phyloP scores from a whole-genome alignment of 2,888 invertebrate genomes.

The Lithophane leautieri region DNA sequence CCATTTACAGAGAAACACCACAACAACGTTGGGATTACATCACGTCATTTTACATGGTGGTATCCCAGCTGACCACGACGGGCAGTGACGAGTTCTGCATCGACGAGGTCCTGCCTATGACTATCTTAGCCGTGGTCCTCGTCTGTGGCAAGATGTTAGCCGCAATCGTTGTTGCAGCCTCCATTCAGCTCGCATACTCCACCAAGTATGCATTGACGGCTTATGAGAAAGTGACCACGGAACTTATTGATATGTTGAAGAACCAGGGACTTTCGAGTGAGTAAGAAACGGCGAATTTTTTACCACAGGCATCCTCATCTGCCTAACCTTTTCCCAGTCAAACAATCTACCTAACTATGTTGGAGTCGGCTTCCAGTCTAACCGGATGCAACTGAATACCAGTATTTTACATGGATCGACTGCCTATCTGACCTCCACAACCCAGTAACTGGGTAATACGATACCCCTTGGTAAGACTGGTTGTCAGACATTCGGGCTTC shows the following conservation, averaged over 20 bases:
- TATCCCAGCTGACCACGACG: slow-evolving; percentile 79
- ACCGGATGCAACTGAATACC: not conserved
- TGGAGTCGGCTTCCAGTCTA: not conserved
- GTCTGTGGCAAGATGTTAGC: slow-evolving; percentile 85
- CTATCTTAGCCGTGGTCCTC: slow-evolving; percentile 77
- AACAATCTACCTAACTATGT: no score
- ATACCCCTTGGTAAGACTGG: no score
- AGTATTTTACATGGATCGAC: not conserved
- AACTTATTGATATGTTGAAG: slow-evolving; percentile 83
- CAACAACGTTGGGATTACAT: slow-evolving; percentile 82
- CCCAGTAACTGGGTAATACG: no score
- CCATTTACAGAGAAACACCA: slow-evolving; percentile 74
- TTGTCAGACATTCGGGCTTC: no score
- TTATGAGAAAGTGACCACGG: slow-evolving; percentile 79
- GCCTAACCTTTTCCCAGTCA: not conserved
- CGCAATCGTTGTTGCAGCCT: slow-evolving; percentile 81
- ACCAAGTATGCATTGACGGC: slow-evolving; percentile 81
- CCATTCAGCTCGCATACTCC: slow-evolving; percentile 83
- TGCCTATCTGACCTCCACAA: not conserved
- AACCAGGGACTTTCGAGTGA: slow-evolving; percentile 86
- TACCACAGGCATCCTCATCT: no score
- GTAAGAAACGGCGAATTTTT: slow-evolving; percentile 38
- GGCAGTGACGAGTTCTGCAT: slow-evolving; percentile 84
- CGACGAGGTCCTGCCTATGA: slow-evolving; percentile 72
- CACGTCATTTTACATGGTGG: slow-evolving; percentile 83